Evolutionary conservation across 2,113 vertebrate genomes (phyloP).

Genomic region (Rana temporaria): DNA sequence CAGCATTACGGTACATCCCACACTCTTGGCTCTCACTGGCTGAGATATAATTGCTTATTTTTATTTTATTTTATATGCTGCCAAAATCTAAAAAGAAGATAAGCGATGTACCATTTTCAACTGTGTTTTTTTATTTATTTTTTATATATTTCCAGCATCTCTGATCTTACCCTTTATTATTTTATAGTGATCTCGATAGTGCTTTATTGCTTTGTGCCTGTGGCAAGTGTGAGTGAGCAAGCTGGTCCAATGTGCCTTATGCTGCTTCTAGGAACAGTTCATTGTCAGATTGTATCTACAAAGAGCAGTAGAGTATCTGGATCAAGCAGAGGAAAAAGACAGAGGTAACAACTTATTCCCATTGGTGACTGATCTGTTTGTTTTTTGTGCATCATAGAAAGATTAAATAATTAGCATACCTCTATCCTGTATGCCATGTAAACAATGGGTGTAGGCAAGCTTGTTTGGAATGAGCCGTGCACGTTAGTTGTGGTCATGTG

Average conservation of each 20-base stretch:
- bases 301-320: constrained; percentile 77
- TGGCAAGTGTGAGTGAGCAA: constrained; percentile 85
- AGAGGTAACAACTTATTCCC: constrained; percentile 74
- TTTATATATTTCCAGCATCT: neutral
- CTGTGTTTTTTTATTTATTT: neutral
- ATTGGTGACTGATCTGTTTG: too few species aligned
- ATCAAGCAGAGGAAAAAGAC: constrained; percentile 78
- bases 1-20: neutral
- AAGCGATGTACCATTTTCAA: neutral
- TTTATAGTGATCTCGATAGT: constrained; percentile 77
- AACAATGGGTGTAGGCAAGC: too few species aligned
- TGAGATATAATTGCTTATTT: neutral
- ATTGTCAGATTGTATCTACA: constrained; percentile 97
- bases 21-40: constrained; percentile 5
- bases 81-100: neutral
- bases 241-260: constrained; percentile 93
- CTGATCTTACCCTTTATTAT: neutral
- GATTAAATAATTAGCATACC: too few species aligned
- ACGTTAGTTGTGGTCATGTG: too few species aligned
- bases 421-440: too few species aligned
- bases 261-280: constrained; percentile 95
- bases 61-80: neutral
- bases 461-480: too few species aligned
- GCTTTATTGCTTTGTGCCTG: constrained; percentile 84
- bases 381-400: too few species aligned